Evolutionary conservation across 2,113 vertebrate species (phyloP).

Genomic region (crab-eating macaque (Macaca fascicularis)): T2T-MFA8v1.1 NC_088375.1:85234001-85234500

Average conservation of each 20-base stretch:
- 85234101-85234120: conserved; percentile 52
- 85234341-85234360: background rate
- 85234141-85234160: conserved; percentile 64
- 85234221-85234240: background rate
- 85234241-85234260: background rate
- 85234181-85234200: conserved; percentile 45
- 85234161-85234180: background rate
- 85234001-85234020: conserved; percentile 37
- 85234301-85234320: background rate
- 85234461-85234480: background rate
- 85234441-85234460: background rate
- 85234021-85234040: conserved; percentile 43
- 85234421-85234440: background rate
- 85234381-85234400: background rate
- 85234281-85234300: background rate
- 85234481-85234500: conserved; percentile 21
- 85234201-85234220: background rate
- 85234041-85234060: conserved; percentile 58
- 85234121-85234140: conserved; percentile 62
- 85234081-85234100: conserved; percentile 65
- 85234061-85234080: conserved; percentile 49
- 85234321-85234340: conserved; percentile 43
- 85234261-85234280: conserved; percentile 40
- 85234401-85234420: conserved; percentile 48
- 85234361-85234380: conserved; percentile 32